phyloP scores from a whole-genome alignment of 2,888 invertebrate species.

The Zhuqinia jingwanae region DNA sequence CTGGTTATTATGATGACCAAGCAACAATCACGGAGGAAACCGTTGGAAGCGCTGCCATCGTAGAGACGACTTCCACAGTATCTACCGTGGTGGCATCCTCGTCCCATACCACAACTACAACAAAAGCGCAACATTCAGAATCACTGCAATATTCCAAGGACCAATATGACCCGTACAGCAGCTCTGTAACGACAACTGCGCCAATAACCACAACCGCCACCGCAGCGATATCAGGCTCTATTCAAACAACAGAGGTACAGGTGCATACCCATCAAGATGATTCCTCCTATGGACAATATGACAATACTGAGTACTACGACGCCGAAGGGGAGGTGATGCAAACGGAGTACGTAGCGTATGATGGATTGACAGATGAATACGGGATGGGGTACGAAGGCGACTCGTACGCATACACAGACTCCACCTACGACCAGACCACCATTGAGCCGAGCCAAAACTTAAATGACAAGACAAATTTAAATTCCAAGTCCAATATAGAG shows the following conservation, averaged over 20 bases:
- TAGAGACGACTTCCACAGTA: constrained; percentile 53
- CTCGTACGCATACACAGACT: constrained; percentile 58
- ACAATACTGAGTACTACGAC: constrained; percentile 72
- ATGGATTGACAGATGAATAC: constrained; percentile 46
- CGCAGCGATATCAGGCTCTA: constrained; percentile 38
- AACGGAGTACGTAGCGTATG: constrained; percentile 63
- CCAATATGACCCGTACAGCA: constrained; percentile 60
- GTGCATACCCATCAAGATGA: constrained; percentile 61
- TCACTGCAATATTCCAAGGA: constrained; percentile 64
- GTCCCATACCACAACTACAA: constrained; percentile 40
- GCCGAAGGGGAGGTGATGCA: constrained; percentile 67
- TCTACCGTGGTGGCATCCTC: constrained; percentile 38
- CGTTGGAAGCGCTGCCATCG: constrained; percentile 26
- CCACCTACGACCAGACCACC: constrained; percentile 63
- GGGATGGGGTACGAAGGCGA: constrained; percentile 62
- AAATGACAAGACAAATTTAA: constrained; percentile 69
- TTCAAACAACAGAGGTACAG: constrained; percentile 67
- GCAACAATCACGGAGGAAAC: constrained; percentile 66
- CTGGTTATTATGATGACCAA: constrained; percentile 78
- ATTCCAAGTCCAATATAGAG: constrained; percentile 83
- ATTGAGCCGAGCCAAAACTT: constrained; percentile 73
- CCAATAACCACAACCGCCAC: constrained; percentile 59
- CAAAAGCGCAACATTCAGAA: constrained; percentile 46
- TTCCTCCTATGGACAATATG: constrained; percentile 69
- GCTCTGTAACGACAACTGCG: constrained; percentile 39